Evolutionary conservation across 2,888 invertebrate genomes (phyloP).

Genomic region (Noctua janthe): DNA sequence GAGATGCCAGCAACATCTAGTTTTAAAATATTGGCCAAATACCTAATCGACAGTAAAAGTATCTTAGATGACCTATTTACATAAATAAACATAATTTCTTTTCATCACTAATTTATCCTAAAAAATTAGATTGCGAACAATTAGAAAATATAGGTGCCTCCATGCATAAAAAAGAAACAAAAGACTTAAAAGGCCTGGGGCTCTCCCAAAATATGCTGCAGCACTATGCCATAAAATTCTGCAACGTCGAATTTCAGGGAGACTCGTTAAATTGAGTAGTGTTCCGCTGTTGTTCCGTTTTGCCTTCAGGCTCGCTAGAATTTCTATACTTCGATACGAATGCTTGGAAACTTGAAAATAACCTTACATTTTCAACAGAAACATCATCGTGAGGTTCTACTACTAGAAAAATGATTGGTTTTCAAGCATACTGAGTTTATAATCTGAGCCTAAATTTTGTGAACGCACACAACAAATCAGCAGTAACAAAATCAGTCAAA

Average conservation of each 20-base stretch:
- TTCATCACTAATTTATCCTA: not conserved
- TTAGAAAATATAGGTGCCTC: slow-evolving; percentile 2
- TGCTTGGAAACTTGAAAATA: not conserved
- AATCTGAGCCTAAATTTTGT: not conserved
- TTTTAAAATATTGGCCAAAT: not conserved
- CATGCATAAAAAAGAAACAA: slow-evolving; percentile 19
- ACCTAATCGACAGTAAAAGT: not conserved
- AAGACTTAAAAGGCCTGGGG: slow-evolving; percentile 11
- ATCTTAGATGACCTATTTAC: not conserved
- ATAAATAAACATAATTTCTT: not conserved
- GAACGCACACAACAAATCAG: not conserved
- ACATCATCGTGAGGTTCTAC: not conserved
- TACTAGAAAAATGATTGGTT: not conserved
- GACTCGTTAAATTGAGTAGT: slow-evolving; percentile 38
- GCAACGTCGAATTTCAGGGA: slow-evolving; percentile 2
- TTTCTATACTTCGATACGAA: not conserved
- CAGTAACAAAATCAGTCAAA: not conserved
- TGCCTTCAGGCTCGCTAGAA: not conserved
- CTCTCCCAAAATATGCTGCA: slow-evolving; percentile 25
- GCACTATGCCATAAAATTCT: not conserved
- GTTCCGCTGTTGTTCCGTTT: slow-evolving; percentile 3
- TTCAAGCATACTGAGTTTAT: not conserved
- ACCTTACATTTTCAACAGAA: not conserved
- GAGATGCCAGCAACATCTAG: no score
- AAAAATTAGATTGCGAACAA: not conserved